Evolutionary conservation across 35 echinoderm and acorn worm genomes (phyloP).

Genomic region (Apostichopus japonicus): DNA sequence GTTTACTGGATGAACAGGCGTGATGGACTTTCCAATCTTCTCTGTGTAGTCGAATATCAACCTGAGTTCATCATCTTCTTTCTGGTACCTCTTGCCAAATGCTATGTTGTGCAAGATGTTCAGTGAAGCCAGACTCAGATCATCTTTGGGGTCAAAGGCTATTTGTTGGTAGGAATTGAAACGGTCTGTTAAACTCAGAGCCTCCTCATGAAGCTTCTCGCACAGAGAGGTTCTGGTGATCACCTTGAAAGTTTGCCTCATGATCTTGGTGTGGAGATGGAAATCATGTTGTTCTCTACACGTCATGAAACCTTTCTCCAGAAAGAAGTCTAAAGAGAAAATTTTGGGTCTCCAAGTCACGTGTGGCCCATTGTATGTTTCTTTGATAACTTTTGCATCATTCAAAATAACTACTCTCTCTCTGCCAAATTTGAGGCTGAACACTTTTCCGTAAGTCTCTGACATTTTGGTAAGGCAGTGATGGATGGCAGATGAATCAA

Average conservation of each 20-base stretch:
- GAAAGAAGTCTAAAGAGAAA: conserved; percentile 93
- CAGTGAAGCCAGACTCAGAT: conserved; percentile 88
- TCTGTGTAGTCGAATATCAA: conserved; percentile 90
- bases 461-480: conserved; percentile 75
- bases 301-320: conserved; percentile 96
- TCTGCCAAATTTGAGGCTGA: conserved; percentile 85
- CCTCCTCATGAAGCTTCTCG: conserved; percentile 81
- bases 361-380: conserved; percentile 87
- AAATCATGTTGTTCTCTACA: conserved; percentile 82
- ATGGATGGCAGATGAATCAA: conserved; percentile 76
- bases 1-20: conserved; percentile 95
- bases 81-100: conserved; percentile 94
- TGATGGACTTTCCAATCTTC: conserved; percentile 88
- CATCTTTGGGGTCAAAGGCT: conserved; percentile 94
- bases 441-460: conserved; percentile 77
- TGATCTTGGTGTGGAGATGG: conserved; percentile 89
- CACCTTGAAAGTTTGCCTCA: conserved; percentile 86
- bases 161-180: conserved; percentile 70
- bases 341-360: conserved; percentile 86
- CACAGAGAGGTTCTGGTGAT: conserved; percentile 82
- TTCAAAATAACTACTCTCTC: conserved; percentile 94
- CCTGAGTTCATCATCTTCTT: conserved; percentile 81
- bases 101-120: conserved; percentile 98
- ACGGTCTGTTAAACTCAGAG: conserved; percentile 66
- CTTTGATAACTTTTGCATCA: conserved; percentile 73